Base-by-base conservation (phyloP, 2,113 vertebrate species). In the Oplegnathus fasciatus region DNA sequence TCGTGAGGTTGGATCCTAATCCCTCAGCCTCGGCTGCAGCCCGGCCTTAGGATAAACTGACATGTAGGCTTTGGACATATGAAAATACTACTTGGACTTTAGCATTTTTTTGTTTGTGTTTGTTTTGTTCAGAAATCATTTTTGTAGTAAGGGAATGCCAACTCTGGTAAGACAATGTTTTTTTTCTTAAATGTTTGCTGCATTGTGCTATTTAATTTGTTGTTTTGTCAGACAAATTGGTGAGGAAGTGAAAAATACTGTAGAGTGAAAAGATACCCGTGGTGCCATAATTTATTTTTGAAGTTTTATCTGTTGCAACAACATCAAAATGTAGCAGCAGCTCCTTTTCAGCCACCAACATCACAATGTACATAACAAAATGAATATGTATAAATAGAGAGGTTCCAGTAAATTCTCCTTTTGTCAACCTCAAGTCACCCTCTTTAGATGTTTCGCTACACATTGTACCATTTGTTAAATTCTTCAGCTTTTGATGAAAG, bases 1-100 rank as follows among this genome's bases (percentile, higher is more conserved):
- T 95, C 71, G 94, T 86, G 88, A 86, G 94, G 88, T 95, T 95
- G 93, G 76, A 90, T 94, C 86, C 95, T 98, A 98, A 98, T 98
- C 97, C 95, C 85, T 83, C 71, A 82, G 91, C 75, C 89, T 92
- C 79, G 93, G 94, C 87, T 96, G 95, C 93, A 93, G 90, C 92
- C 93, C 85, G 90, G 93, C 93, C 64, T 82, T 81, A 37, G 65
- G 95, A 94, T 94, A 95, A 95, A 94, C 86, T 79, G 75, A 92
- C 88, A 93, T 94, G 91, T 86, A 84, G 69, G 89, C 73, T 79
- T 84, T 85, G 89, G 87, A 91, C 88, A 76, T 91, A 80, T 88
- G 82, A 88, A 89, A 94, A 92, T 87, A 80, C 85, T 81, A 80
- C 78, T 65, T 84, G 92, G 91, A 93, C 54, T 69, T 85, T 88